Evolutionary conservation across 2,797 vertebrate genomes (phyloP).

Genomic region (Lepidocolaptes lacrymiger): DNA sequence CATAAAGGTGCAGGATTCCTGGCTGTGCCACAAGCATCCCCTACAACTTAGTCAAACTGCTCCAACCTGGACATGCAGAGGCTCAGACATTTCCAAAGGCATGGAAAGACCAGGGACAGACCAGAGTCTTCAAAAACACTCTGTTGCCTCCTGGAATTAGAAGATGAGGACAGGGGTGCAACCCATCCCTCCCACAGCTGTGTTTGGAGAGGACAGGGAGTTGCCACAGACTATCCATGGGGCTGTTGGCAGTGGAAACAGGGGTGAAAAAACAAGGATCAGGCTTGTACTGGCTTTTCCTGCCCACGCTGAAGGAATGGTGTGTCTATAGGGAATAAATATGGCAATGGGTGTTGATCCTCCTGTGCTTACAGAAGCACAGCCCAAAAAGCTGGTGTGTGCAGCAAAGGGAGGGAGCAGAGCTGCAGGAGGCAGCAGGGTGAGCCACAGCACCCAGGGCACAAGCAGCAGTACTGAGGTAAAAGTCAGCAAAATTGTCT

Average conservation of each 20-base stretch:
- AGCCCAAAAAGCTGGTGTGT: not conserved
- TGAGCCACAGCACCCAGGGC: not conserved
- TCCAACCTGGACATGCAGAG: not conserved
- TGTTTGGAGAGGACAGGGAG: not conserved
- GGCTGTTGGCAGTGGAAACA: not conserved
- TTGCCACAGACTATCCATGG: not conserved
- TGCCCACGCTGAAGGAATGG: not conserved
- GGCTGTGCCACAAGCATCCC: not conserved
- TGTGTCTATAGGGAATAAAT: fast-evolving
- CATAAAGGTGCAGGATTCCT: not conserved
- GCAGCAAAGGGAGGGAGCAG: not conserved
- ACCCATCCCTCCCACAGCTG: not conserved
- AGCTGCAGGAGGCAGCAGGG: not conserved
- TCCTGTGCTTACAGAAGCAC: not conserved
- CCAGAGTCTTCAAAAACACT: not conserved
- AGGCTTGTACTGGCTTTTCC: not conserved
- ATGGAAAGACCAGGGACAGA: not conserved
- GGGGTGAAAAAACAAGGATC: not conserved
- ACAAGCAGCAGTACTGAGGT: not conserved
- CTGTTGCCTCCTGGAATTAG: not conserved
- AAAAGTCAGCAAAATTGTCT: not conserved
- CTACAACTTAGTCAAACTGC: not conserved
- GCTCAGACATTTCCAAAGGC: not conserved
- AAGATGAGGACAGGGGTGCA: not conserved
- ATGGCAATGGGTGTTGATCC: not conserved